Evolutionary conservation across 53 echinoderm and acorn worm species (phyloP).

Genomic region (Holothuria leucospilota): DNA sequence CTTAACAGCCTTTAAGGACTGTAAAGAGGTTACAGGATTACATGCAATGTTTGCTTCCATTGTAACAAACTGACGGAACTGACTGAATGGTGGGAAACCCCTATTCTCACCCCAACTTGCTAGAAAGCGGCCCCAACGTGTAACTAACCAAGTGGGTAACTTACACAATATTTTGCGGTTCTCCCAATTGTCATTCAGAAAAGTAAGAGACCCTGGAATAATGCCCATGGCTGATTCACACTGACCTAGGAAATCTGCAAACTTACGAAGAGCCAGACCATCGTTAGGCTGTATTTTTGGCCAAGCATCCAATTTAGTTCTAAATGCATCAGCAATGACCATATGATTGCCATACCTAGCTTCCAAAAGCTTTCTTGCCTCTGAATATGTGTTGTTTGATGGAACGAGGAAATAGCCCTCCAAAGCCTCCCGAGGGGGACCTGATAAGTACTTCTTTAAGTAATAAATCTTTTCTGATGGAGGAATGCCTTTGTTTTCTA

Average conservation of each 20-base stretch:
- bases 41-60: conserved; percentile 25
- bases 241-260: too few species aligned
- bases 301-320: not conserved
- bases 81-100: conserved; percentile 23
- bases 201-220: not conserved
- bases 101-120: conserved; percentile 6
- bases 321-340: conserved; percentile 26
- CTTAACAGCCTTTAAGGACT: not conserved
- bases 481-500: conserved; percentile 6
- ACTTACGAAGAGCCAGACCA: too few species aligned
- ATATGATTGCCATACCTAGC: conserved; percentile 9
- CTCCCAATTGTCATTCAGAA: not conserved
- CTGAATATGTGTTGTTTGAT: not conserved
- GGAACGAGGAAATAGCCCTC: not conserved
- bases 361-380: conserved; percentile 15
- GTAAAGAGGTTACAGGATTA: conserved; percentile 16
- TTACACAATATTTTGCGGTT: conserved; percentile 2
- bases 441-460: too few species aligned
- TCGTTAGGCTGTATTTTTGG: conserved; percentile 8
- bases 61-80: not conserved
- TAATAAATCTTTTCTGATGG: conserved; percentile 10
- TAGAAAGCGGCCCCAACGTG: conserved; percentile 10
- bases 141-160: conserved; percentile 4
- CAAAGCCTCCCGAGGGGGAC: not conserved
- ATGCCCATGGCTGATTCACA: too few species aligned